A percentile compares a stretch with the other conserved stretches of the same genome.
Conservation (phyloP, 2,797 vertebrate species). For the Pseudochaenichthys georgianus region DNA sequence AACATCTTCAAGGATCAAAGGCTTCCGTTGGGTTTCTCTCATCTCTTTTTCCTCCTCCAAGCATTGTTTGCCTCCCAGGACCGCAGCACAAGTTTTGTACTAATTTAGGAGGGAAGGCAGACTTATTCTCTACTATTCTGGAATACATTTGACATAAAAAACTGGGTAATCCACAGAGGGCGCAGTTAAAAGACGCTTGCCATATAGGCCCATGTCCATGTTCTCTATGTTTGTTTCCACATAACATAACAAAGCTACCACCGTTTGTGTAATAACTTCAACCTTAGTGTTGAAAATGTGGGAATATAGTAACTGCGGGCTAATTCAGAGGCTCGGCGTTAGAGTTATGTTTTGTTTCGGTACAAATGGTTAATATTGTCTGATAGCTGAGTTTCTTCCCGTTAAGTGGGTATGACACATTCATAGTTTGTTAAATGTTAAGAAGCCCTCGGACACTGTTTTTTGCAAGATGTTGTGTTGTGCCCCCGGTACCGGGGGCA, state of each 20-base stretch:
- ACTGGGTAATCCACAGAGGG: slow-evolving; percentile 64
- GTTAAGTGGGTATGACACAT: too few species aligned
- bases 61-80: slow-evolving; percentile 84
- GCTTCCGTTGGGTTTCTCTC: slow-evolving; percentile 79
- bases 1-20: slow-evolving; percentile 86
- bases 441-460: too few species aligned
- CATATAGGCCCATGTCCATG: slow-evolving; percentile 54
- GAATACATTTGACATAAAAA: slow-evolving; percentile 83
- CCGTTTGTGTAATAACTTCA: too few species aligned
- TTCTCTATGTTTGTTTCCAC: slow-evolving; percentile 21
- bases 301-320: too few species aligned
- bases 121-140: slow-evolving; percentile 73
- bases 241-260: neutral
- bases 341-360: too few species aligned
- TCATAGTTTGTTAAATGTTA: too few species aligned
- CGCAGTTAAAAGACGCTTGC: slow-evolving; percentile 69
- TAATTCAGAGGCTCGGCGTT: too few species aligned
- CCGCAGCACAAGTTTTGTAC: slow-evolving; percentile 73
- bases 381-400: too few species aligned
- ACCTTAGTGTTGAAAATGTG: too few species aligned
- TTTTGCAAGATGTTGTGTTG: too few species aligned
- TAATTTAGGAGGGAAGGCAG: slow-evolving; percentile 65
- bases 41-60: slow-evolving; percentile 78
- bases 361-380: too few species aligned
- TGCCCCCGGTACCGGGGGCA: too few species aligned